These are phyloP conservation scores for Passer domesticus DNA, from an alignment of 2,113 vertebrate genomes.

Conservation along the genomic window DNA sequence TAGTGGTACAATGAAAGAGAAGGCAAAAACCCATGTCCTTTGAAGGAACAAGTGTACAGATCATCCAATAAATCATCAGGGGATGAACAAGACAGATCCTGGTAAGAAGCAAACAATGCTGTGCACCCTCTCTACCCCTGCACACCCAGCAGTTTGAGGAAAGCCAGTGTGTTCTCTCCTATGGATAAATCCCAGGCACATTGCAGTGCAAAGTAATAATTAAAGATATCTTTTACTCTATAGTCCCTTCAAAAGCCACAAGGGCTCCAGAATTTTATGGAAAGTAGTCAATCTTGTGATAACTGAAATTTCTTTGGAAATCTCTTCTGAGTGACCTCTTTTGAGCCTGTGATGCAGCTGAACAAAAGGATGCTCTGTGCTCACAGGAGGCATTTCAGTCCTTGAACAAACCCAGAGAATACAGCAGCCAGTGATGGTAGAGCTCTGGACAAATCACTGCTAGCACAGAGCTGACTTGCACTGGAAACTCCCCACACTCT, in stretches of 20 bases:
- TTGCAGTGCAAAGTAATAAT: not conserved
- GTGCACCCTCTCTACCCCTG: not conserved
- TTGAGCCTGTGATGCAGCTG: not conserved
- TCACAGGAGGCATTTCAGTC: not conserved
- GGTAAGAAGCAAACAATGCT: accelerated
- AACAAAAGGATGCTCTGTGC: not conserved
- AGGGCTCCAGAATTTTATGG: not conserved
- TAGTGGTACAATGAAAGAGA: accelerated
- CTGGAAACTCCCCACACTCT: accelerated
- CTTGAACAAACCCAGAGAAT: not conserved
- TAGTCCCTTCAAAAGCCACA: not conserved
- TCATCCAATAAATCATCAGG: not conserved
- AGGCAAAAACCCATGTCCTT: not conserved
- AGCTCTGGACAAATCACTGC: not conserved
- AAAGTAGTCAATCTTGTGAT: not conserved
- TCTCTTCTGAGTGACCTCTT: not conserved
- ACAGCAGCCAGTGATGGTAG: not conserved
- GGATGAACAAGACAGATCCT: not conserved
- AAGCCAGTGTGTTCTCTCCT: not conserved
- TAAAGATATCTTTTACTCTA: not conserved
- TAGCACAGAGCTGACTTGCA: not conserved
- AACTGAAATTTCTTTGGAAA: not conserved
- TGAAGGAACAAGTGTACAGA: not conserved
- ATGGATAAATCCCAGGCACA: not conserved
- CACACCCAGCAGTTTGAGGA: not conserved